Evolutionary conservation across 1,140 invertebrate genomes (phyloP).

Genomic region (Drosophila melanica): DNA sequence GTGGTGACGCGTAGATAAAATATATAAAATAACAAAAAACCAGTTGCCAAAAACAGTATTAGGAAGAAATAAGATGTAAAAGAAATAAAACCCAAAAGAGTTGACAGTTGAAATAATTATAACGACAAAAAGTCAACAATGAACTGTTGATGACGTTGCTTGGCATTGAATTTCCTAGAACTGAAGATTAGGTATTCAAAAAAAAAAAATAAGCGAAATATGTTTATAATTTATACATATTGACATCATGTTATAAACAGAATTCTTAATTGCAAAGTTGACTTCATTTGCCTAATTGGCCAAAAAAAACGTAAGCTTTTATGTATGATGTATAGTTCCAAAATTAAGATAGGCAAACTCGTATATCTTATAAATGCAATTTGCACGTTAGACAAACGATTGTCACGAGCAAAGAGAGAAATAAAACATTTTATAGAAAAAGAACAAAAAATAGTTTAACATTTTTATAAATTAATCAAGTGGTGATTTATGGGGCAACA

Average conservation of each 20-base stretch:
- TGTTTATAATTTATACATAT: constrained; percentile 20
- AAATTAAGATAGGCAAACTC: neutral
- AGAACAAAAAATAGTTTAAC: constrained; percentile 57
- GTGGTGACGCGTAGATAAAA: constrained; percentile 22
- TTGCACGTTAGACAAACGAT: constrained; percentile 49
- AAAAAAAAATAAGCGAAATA: constrained; percentile 27
- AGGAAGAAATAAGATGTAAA: constrained; percentile 28
- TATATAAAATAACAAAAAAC: constrained; percentile 36
- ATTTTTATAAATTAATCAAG: constrained; percentile 78
- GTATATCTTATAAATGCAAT: constrained; percentile 41
- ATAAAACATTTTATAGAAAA: constrained; percentile 1
- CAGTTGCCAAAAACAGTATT: constrained; percentile 45
- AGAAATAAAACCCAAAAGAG: constrained; percentile 35
- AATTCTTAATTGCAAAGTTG: constrained; percentile 67
- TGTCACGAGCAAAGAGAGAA: constrained; percentile 43
- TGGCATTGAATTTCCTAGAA: constrained; percentile 54
- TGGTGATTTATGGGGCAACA: constrained; percentile 72
- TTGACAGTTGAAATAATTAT: constrained; percentile 72
- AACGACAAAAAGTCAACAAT: constrained; percentile 54
- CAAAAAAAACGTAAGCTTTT: constrained; percentile 37
- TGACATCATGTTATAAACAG: constrained; percentile 34
- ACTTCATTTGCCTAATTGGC: constrained; percentile 76
- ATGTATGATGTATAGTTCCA: constrained; percentile 20
- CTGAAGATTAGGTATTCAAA: constrained; percentile 3
- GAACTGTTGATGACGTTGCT: constrained; percentile 67